Base-by-base conservation (phyloP, 2,888 invertebrate species). In the Athalia rosae region DNA sequence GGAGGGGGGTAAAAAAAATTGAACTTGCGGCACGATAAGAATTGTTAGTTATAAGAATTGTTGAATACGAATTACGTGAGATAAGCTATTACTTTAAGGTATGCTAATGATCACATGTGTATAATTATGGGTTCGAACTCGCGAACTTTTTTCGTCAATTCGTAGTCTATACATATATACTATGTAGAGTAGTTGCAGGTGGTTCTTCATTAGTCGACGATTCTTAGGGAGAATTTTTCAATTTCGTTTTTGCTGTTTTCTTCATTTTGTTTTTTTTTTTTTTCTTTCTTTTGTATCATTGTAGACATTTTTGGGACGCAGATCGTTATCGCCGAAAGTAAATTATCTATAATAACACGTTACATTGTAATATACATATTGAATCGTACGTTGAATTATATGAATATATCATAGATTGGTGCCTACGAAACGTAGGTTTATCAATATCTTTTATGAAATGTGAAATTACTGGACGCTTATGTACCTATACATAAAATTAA, bases 11-110 rank as follows among this genome's bases (percentile, higher is more conserved):
- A 47, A 9, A 5, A 78, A 76, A 11, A 69, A 80, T 77, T 77
- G 58, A 69, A 80, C 81, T 85, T 86, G 86, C 86, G 84, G 86
- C 86, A 86, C 86, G 83, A 85, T 82, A 86, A 82, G 86, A 86
- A 86, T 86, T 86, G 86, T 82, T 86, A 86, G 84, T n/a, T n/a
- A 77, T 86, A 86, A 64, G 76, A 41, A n/a, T 67, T 50, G 28
- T 76, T 63, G 11, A 15, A 6, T 48, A 66, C 47, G 41, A 28
- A 48, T 15, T 66, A 66, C 11, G 8, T 53, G 53, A 53, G 53
- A 53, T 53, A 53, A 53, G n/a, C 53, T 53, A 9, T 67, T 53
- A 53, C 67, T 67, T 53, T 67, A 50, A 48, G 11, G 45, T 62
- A 62, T 41, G 28, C 62, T 58, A 2, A 61, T 7, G 47, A 9